Evolutionary conservation across 2,797 vertebrate species (phyloP).

Genomic region (Sitta carolinensis): DNA sequence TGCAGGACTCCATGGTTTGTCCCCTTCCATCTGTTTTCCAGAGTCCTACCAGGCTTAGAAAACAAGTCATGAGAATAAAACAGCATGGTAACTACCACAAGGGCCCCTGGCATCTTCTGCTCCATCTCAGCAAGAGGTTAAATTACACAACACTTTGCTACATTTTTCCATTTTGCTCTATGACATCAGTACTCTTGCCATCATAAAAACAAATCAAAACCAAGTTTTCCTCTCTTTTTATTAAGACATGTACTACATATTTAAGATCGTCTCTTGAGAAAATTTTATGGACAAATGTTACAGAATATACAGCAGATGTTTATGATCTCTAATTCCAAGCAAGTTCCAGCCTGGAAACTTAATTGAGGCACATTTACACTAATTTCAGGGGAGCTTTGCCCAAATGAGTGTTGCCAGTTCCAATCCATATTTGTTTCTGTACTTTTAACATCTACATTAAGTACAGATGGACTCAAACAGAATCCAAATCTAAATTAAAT

Average conservation of each 20-base stretch:
- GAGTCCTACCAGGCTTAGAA: background rate
- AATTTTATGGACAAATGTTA: background rate
- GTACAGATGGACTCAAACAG: background rate
- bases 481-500: conserved; percentile 19
- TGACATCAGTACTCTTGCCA: background rate
- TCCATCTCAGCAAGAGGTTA: conserved; percentile 12
- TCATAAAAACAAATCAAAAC: conserved; percentile 34
- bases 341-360: background rate
- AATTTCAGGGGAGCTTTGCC: background rate
- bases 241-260: background rate
- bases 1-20: background rate
- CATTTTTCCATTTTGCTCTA: conserved; percentile 8
- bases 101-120: background rate
- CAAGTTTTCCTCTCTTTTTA: background rate
- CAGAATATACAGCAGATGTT: conserved; percentile 16
- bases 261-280: background rate
- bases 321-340: background rate
- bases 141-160: background rate
- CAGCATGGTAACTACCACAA: background rate
- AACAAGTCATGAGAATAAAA: background rate
- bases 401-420: background rate
- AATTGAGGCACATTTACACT: background rate
- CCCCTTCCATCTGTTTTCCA: conserved; percentile 13
- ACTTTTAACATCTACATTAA: background rate
- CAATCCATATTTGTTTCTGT: background rate